Evolutionary conservation across 2,113 vertebrate species (phyloP).

Genomic region (Carassius auratus): DNA sequence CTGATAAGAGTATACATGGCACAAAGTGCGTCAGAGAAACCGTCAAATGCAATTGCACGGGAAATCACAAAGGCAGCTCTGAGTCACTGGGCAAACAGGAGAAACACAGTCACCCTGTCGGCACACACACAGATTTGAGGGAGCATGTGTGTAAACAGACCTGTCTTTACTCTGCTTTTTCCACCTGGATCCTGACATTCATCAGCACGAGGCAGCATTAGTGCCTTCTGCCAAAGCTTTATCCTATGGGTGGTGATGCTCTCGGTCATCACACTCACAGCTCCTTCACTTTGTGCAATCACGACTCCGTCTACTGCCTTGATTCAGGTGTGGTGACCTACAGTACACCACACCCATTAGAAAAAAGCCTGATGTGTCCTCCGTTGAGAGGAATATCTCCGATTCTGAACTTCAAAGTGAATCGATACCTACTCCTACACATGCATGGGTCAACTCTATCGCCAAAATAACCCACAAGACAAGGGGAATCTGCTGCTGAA

Average conservation of each 20-base stretch:
- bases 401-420: background rate
- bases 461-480: background rate
- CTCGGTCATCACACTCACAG: background rate
- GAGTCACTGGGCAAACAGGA: constrained; percentile 38
- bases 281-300: constrained; percentile 29
- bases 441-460: background rate
- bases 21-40: constrained; percentile 15
- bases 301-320: background rate
- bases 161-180: background rate
- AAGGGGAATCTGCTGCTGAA: background rate
- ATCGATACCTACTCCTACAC: background rate
- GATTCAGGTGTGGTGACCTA: constrained; percentile 13
- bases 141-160: background rate
- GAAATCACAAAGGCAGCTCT: constrained; percentile 14
- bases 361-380: background rate
- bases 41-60: constrained; percentile 13
- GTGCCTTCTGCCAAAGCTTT: background rate
- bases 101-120: constrained; percentile 8
- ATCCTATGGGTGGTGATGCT: background rate
- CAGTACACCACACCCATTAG: background rate
- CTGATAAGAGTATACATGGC: constrained; percentile 7
- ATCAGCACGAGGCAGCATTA: background rate
- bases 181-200: background rate
- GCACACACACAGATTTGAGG: constrained; percentile 8
- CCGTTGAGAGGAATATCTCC: background rate